Conservation (phyloP, 2,113 vertebrate species). For the Ceyx cyanopectus region DNA sequence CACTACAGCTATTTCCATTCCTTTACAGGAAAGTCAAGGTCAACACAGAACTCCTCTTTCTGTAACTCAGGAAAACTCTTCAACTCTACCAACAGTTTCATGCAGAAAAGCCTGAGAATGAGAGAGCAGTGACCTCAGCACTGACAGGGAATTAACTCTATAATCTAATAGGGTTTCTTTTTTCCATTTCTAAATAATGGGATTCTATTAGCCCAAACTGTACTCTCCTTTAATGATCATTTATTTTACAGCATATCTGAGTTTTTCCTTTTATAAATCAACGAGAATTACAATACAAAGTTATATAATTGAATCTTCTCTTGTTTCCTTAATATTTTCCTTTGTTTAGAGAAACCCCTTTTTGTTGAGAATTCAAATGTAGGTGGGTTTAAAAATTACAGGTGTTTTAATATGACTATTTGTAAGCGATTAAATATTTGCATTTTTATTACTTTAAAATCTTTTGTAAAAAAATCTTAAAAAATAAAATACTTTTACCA, state of each 20-base stretch:
- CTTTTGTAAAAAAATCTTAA: not conserved
- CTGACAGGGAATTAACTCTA: conserved; percentile 39
- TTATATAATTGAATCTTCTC: conserved; percentile 45
- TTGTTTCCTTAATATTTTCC: conserved; percentile 19
- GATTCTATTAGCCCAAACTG: conserved; percentile 60
- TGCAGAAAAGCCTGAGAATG: not conserved
- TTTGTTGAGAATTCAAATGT: not conserved
- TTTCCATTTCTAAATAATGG: conserved; percentile 66
- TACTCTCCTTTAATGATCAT: conserved; percentile 34
- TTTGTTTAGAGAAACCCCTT: not conserved
- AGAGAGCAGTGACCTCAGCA: conserved; percentile 54
- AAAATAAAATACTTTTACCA: not conserved
- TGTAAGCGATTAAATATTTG: not conserved
- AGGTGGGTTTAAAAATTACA: not conserved
- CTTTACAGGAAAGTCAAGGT: not conserved
- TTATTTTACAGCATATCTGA: conserved; percentile 37
- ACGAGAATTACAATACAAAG: not conserved
- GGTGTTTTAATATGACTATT: not conserved
- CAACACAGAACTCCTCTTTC: not conserved
- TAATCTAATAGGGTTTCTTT: conserved; percentile 59
- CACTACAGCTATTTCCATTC: not conserved
- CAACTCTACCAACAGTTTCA: not conserved
- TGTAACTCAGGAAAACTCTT: not conserved
- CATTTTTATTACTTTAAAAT: not conserved
- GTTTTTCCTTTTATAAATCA: conserved; percentile 60